Evolutionary conservation across 2,888 invertebrate genomes (phyloP).

Genomic region (Drosophila fungiperda): DNA sequence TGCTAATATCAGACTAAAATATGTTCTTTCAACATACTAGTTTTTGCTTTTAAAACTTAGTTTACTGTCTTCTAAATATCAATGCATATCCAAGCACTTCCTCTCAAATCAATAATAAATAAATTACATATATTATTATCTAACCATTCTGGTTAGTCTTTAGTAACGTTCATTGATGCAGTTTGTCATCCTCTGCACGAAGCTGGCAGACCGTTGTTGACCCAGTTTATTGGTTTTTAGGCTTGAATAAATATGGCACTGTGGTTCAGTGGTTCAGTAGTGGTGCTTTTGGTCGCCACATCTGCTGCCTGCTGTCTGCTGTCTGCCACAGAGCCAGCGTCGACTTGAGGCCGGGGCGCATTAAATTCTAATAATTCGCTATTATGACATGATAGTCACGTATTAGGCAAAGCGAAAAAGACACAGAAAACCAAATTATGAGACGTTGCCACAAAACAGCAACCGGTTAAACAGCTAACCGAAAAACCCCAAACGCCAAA

Average conservation of each 20-base stretch:
- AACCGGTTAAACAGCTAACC: conserved; percentile 72
- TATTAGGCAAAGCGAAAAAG: conserved; percentile 72
- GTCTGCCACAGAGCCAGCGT: conserved; percentile 21
- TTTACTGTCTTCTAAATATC: neutral
- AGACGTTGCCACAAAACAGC: conserved; percentile 51
- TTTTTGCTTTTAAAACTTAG: neutral
- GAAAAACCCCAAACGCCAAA: conserved; percentile 18
- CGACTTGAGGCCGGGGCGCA: conserved; percentile 57
- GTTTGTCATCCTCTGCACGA: conserved; percentile 29
- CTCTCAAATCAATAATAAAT: too few relatives aligned
- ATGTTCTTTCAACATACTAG: neutral
- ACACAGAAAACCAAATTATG: conserved; percentile 71
- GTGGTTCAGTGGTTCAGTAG: conserved; percentile 47
- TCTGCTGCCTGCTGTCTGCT: conserved; percentile 20
- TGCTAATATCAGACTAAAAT: neutral
- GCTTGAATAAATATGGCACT: conserved; percentile 63
- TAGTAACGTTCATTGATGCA: conserved; percentile 16
- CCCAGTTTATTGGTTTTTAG: conserved; percentile 59
- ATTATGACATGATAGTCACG: conserved; percentile 81
- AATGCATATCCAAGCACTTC: neutral
- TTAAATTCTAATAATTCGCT: conserved; percentile 81
- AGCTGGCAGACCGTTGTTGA: conserved; percentile 44
- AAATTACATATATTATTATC: conserved; percentile 15
- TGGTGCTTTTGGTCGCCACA: conserved; percentile 19
- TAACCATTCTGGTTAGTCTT: conserved; percentile 3